phyloP scores from a whole-genome alignment of 1,140 invertebrate species.

The Drosophila parvula region DNA sequence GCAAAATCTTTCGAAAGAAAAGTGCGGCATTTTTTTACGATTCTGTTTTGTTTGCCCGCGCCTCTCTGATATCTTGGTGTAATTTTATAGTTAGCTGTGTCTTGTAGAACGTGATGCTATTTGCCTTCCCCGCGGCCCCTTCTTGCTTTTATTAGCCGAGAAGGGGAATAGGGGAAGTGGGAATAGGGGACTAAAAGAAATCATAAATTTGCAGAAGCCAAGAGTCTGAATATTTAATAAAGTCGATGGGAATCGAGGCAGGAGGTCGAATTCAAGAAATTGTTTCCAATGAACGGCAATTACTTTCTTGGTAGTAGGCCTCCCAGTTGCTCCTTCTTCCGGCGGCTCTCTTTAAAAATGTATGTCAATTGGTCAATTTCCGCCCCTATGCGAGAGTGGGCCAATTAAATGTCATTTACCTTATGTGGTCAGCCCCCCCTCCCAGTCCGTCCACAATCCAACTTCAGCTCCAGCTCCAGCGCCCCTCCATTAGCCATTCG shows the following conservation, averaged over 20 bases:
- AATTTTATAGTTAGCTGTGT: slow-evolving; percentile 68
- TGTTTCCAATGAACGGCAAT: slow-evolving; percentile 54
- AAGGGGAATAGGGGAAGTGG: slow-evolving; percentile 14
- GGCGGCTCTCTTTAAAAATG: slow-evolving; percentile 73
- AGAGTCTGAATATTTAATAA: slow-evolving; percentile 68
- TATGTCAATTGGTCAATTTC: slow-evolving; percentile 83
- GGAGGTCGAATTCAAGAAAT: slow-evolving; percentile 38
- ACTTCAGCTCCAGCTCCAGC: not conserved
- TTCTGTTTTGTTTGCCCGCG: slow-evolving; percentile 59
- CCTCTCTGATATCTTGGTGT: slow-evolving; percentile 34
- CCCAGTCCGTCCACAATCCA: not conserved
- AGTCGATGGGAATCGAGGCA: slow-evolving; percentile 45
- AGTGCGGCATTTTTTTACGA: slow-evolving; percentile 73
- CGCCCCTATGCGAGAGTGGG: slow-evolving; percentile 55
- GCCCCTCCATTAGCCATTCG: slow-evolving; percentile 51
- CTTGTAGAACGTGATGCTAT: slow-evolving; percentile 66
- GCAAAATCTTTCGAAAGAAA: slow-evolving; percentile 76
- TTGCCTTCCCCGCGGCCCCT: slow-evolving; percentile 32
- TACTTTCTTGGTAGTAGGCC: slow-evolving; percentile 34
- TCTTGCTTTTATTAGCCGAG: slow-evolving; percentile 50
- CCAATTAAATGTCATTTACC: slow-evolving; percentile 82
- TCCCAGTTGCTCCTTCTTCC: not conserved
- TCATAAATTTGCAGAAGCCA: slow-evolving; percentile 52
- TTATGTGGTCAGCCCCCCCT: slow-evolving; percentile 24
- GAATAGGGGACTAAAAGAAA: slow-evolving; percentile 45